Percentiles rank a stretch among this genome's conserved stretches.
Evolutionary conservation across 2,113 vertebrate genomes (phyloP).

Genomic region (Aptenodytes forsteri): DNA sequence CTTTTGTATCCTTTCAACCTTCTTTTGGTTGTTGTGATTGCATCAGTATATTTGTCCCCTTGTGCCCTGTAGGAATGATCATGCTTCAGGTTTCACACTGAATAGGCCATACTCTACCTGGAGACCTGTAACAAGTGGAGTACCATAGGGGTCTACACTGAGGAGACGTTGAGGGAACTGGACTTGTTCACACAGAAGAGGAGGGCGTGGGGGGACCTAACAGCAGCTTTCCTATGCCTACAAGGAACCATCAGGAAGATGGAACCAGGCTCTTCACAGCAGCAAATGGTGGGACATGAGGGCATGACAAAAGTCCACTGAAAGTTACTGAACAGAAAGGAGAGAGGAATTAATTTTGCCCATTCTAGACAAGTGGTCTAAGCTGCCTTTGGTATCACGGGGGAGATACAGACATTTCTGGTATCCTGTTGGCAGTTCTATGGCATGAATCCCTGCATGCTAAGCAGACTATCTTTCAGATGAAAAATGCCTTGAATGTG

Average conservation of each 20-base stretch:
- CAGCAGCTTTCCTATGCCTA: no score
- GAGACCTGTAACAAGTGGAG: no score
- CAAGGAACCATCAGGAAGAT: no score
- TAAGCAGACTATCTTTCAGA: background rate
- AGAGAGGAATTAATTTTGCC: background rate
- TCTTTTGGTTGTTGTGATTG: background rate
- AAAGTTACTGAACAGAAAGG: background rate
- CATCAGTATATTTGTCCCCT: background rate
- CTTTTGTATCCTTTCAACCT: background rate
- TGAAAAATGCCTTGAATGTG: background rate
- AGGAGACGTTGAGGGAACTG: no score
- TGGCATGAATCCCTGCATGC: background rate
- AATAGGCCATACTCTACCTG: no score
- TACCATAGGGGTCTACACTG: no score
- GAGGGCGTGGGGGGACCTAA: no score
- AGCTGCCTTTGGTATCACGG: background rate
- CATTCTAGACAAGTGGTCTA: background rate
- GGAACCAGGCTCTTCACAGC: no score
- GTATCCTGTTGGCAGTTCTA: background rate
- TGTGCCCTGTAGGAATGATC: background rate
- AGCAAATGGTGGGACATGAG: no score
- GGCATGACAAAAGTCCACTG: no score
- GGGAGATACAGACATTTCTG: background rate
- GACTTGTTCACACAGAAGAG: no score
- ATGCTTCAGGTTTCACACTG: background rate